phyloP scores from a whole-genome alignment of 2,797 vertebrate genomes.

The Pseudomugil gertrudae region DNA sequence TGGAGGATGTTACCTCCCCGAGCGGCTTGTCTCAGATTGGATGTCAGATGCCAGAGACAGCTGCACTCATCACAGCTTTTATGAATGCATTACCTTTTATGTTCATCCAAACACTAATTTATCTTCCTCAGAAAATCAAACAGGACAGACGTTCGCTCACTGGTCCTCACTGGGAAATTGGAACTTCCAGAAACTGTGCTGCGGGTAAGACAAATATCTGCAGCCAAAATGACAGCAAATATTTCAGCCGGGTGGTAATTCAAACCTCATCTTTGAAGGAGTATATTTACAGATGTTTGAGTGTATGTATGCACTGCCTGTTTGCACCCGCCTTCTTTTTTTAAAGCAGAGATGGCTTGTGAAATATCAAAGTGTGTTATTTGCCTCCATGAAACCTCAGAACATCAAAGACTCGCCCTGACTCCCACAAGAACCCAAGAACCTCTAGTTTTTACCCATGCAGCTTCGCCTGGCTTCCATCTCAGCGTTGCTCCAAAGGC shows the following conservation, averaged over 20 bases:
- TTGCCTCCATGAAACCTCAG: slow-evolving; percentile 71
- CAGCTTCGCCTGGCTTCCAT: slow-evolving; percentile 56
- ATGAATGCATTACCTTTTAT: slow-evolving; percentile 81
- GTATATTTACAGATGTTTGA: slow-evolving; percentile 38
- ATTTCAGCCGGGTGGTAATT: slow-evolving; percentile 48
- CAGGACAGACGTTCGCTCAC: slow-evolving; percentile 58
- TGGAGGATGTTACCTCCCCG: slow-evolving; percentile 51
- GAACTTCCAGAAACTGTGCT: slow-evolving; percentile 37
- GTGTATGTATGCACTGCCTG: slow-evolving; percentile 16
- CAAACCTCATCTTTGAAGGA: slow-evolving; percentile 41
- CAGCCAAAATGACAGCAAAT: slow-evolving; percentile 43
- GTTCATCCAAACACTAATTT: slow-evolving; percentile 81
- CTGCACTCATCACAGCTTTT: slow-evolving; percentile 81
- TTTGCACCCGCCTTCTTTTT: slow-evolving; percentile 30
- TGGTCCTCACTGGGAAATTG: slow-evolving; percentile 33
- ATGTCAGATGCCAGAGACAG: slow-evolving; percentile 80
- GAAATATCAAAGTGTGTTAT: slow-evolving; percentile 81
- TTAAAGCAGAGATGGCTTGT: slow-evolving; percentile 57
- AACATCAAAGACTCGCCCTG: slow-evolving; percentile 73
- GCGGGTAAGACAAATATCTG: slow-evolving; percentile 50
- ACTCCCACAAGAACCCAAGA: slow-evolving; percentile 68
- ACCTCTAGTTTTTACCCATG: slow-evolving; percentile 45
- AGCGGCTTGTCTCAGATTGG: slow-evolving; percentile 76
- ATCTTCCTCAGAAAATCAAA: slow-evolving; percentile 76
- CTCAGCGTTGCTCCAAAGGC: slow-evolving; percentile 61